These are phyloP conservation scores for Pangasius djambal DNA, from an alignment of 2,797 vertebrate species.

Conservation along the genomic window DNA sequence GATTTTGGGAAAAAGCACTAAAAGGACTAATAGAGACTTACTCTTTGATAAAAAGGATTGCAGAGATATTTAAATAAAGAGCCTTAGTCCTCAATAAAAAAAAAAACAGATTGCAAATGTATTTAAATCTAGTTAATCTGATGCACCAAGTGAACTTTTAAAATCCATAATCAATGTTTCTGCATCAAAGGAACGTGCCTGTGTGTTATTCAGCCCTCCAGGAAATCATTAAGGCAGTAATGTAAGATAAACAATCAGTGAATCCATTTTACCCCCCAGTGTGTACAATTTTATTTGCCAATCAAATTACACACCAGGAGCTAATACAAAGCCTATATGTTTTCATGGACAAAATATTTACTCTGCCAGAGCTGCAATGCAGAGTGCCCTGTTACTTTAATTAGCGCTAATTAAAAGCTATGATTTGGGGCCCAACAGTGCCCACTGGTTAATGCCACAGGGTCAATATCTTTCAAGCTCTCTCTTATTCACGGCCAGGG, in stretches of 20 bases:
- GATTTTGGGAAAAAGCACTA: not conserved
- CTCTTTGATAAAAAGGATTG: conserved; percentile 18
- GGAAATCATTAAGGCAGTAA: conserved; percentile 49
- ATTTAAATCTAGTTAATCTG: conserved; percentile 39
- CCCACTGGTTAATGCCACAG: conserved; percentile 16
- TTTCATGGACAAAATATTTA: conserved; percentile 24
- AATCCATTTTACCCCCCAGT: conserved; percentile 50
- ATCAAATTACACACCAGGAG: conserved; percentile 38
- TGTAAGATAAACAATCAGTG: conserved; percentile 31
- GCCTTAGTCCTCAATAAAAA: not conserved
- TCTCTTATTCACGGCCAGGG: not conserved
- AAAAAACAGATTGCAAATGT: conserved; percentile 19
- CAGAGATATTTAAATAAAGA: conserved; percentile 45
- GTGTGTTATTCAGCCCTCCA: conserved; percentile 38
- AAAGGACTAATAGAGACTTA: not conserved
- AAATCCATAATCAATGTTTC: conserved; percentile 47
- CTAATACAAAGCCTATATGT: conserved; percentile 26
- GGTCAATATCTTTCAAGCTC: not conserved
- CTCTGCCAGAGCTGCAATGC: not conserved
- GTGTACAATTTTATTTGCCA: conserved; percentile 38
- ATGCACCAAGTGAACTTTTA: conserved; percentile 30
- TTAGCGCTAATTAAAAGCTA: not conserved
- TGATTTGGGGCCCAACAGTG: not conserved
- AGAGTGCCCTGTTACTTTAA: not conserved
- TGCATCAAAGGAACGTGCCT: conserved; percentile 38